Conservation (phyloP, 2,113 vertebrate genomes). For the Bombycilla garrulus region DNA sequence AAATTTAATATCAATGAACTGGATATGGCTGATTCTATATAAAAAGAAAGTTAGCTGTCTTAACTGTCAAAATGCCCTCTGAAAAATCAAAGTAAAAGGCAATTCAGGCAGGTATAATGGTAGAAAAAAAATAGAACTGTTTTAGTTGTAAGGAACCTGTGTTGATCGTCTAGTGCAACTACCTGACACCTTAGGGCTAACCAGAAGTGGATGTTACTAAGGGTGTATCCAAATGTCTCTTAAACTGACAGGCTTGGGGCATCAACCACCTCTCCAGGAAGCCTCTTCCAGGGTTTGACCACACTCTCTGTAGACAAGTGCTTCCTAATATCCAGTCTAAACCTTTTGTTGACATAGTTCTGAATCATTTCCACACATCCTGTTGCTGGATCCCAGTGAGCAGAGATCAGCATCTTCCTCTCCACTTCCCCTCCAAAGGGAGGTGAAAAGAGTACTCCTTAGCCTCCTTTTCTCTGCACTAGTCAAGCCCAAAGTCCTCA, state of each 20-base stretch:
- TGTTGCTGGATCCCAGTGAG: background rate
- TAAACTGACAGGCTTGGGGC: background rate
- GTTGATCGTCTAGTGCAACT: background rate
- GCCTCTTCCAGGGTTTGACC: background rate
- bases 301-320: background rate
- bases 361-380: background rate
- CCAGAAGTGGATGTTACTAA: background rate
- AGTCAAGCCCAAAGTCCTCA: background rate
- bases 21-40: background rate
- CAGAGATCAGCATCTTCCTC: background rate
- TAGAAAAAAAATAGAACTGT: background rate
- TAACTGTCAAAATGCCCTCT: background rate
- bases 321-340: background rate
- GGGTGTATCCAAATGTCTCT: background rate
- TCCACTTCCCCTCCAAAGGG: background rate
- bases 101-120: background rate
- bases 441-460: background rate
- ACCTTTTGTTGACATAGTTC: background rate
- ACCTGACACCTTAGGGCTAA: background rate
- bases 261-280: background rate
- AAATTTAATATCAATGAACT: background rate
- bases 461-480: background rate
- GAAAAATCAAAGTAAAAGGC: background rate
- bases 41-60: background rate
- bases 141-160: background rate